Base-by-base conservation (phyloP, 2,888 invertebrate genomes). In the Adelognathus sp. region DNA sequence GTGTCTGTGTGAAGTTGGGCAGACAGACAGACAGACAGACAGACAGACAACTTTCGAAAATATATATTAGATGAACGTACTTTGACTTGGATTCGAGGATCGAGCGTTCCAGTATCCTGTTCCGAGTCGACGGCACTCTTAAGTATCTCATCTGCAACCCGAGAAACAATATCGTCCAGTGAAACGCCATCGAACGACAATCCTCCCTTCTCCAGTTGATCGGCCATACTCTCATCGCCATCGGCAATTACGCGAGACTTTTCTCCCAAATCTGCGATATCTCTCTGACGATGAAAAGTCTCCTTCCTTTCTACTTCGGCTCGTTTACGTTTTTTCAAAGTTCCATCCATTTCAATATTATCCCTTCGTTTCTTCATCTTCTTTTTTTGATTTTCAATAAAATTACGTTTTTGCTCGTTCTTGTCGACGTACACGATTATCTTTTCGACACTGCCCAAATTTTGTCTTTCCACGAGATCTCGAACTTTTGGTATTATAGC, bases 371-470 rank as follows among this genome's bases (percentile, higher is more conserved):
- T 29, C 9, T 70, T 74, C 1, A 16, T 1, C 1, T 27, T 50
- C 7, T 44, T 76, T 61, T 29, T 66, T n/a, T n/a, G 21, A 11
- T 46, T 5, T 18, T n/a, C 54, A 11, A 21, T 7, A n/a, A 14
- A 41, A 29, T 21, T 21, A 21, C 54, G 54, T 44, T 78, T 79
- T 18, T 67, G 60, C 46, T 83, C 74, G 33, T 80, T 80, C 39
- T 83, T 84, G 29, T 85, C 83, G 0, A 83, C 82, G 46, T 85
- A 85, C 41, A 85, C 82, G 50, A 85, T 82, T 36, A 85, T 84
- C 71, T 81, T 85, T 36, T 85, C 83, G 2, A 85, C 72, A 50
- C 75, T 81, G 2, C 83, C 84, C 5, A 85, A 71, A 72, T 85
- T 81, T 46, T 83, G 76, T 24, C 79, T 81, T 50, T 83, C 72